Conservation (phyloP, 2,888 invertebrate genomes). For the Diaperis boleti region DNA sequence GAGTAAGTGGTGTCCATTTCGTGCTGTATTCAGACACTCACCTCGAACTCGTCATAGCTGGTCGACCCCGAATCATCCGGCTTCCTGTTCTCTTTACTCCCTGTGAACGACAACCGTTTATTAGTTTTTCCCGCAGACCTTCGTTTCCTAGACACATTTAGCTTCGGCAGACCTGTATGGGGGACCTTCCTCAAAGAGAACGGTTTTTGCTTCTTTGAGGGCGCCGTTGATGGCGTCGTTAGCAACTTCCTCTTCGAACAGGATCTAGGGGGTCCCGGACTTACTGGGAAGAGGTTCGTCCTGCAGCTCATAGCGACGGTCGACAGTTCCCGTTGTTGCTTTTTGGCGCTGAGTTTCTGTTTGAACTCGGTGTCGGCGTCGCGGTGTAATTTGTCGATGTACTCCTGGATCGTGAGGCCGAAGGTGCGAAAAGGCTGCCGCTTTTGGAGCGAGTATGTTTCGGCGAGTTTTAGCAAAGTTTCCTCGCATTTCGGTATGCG, state of each 20-base stretch:
- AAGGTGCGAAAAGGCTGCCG: constrained; percentile 72
- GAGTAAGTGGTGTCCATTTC: no score
- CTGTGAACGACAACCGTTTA: constrained; percentile 9
- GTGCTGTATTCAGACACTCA: no score
- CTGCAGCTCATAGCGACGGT: constrained; percentile 44
- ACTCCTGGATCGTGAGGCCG: constrained; percentile 73
- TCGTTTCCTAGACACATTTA: constrained; percentile 6
- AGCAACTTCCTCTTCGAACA: constrained; percentile 7
- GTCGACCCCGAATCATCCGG: constrained; percentile 1
- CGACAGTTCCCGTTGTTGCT: constrained; percentile 61
- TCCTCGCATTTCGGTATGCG: constrained; percentile 81
- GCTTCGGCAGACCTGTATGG: constrained; percentile 2
- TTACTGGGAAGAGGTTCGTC: constrained; percentile 43
- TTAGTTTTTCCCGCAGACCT: neutral
- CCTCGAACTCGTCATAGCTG: constrained; percentile 20
- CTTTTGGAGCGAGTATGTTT: constrained; percentile 69
- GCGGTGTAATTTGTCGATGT: constrained; percentile 74
- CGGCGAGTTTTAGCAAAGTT: constrained; percentile 71
- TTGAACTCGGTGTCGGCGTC: constrained; percentile 71
- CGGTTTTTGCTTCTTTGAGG: neutral
- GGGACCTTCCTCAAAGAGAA: neutral
- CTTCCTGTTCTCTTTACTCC: constrained; percentile 8
- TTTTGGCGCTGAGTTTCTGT: constrained; percentile 69
- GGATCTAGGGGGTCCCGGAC: constrained; percentile 10
- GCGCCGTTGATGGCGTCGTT: neutral